Conservation (phyloP, 2,888 invertebrate species). For the Clusia tigrina region DNA sequence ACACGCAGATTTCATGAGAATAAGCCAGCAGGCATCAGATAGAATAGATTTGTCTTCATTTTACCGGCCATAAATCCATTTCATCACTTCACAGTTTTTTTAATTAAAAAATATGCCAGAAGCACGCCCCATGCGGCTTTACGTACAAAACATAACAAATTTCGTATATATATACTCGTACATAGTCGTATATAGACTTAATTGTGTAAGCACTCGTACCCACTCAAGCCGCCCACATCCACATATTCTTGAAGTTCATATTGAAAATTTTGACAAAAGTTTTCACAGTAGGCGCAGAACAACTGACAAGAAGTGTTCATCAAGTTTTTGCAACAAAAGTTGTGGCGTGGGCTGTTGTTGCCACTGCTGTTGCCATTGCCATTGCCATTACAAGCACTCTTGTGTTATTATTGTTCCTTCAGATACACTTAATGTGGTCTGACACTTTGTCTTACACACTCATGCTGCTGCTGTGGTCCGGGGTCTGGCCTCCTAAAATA, state of each 20-base stretch:
- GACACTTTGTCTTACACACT: neutral
- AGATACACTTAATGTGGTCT: neutral
- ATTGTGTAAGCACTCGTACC: neutral
- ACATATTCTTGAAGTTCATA: neutral
- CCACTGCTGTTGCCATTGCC: neutral
- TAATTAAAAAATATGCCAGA: too few species aligned
- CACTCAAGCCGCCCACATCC: neutral
- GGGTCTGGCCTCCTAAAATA: neutral
- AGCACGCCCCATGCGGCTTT: too few species aligned
- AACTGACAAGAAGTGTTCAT: neutral
- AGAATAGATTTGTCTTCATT: too few species aligned
- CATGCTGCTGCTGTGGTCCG: neutral
- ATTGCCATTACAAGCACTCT: neutral
- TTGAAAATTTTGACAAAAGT: conserved; percentile 2
- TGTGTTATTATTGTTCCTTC: neutral
- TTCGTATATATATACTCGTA: too few species aligned
- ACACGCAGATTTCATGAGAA: too few species aligned
- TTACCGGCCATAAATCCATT: too few species aligned
- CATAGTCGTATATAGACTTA: neutral
- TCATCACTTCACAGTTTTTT: too few species aligned
- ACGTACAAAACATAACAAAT: too few species aligned
- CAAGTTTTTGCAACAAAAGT: neutral
- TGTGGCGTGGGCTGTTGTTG: neutral
- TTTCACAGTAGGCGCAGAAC: neutral
- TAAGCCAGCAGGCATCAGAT: too few species aligned